Evolutionary conservation across 2,888 invertebrate species (phyloP).

Genomic region (Drosophila stalkeri): DNA sequence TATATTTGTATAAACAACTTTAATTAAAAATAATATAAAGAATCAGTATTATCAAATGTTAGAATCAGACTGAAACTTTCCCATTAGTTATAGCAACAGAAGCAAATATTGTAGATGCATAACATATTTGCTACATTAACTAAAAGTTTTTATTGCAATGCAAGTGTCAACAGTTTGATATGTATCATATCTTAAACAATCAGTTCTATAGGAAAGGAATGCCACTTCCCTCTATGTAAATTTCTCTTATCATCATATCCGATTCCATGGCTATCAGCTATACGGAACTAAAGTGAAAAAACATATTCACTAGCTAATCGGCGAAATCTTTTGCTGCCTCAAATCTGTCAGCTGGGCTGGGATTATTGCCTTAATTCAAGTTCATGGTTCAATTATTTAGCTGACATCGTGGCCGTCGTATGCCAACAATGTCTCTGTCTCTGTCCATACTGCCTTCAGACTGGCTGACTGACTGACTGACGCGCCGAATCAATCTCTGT

Average conservation of each 20-base stretch:
- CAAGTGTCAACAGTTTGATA: background rate
- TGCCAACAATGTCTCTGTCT: constrained; percentile 29
- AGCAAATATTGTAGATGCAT: background rate
- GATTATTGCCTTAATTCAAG: constrained; percentile 61
- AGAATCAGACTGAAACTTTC: background rate
- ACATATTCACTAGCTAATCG: constrained; percentile 3
- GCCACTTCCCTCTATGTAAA: constrained; percentile 17
- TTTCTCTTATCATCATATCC: constrained; percentile 9
- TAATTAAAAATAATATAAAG: background rate
- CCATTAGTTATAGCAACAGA: background rate
- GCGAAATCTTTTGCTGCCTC: constrained; percentile 12
- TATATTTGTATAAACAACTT: background rate
- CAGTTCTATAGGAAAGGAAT: background rate
- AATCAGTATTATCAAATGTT: background rate
- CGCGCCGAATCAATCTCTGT: constrained; percentile 22
- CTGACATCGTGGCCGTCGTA: constrained; percentile 29
- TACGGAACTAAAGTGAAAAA: constrained; percentile 32
- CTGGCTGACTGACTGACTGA: background rate
- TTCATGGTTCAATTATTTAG: constrained; percentile 75
- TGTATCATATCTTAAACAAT: background rate
- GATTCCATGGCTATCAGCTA: constrained; percentile 14
- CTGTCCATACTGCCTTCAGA: background rate
- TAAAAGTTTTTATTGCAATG: background rate
- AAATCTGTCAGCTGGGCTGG: constrained; percentile 18
- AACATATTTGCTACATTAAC: background rate